Percentiles rank a stretch among this genome's conserved stretches.
Conservation (phyloP, 2,797 vertebrate genomes). For the Eidolon dupreanum region DNA sequence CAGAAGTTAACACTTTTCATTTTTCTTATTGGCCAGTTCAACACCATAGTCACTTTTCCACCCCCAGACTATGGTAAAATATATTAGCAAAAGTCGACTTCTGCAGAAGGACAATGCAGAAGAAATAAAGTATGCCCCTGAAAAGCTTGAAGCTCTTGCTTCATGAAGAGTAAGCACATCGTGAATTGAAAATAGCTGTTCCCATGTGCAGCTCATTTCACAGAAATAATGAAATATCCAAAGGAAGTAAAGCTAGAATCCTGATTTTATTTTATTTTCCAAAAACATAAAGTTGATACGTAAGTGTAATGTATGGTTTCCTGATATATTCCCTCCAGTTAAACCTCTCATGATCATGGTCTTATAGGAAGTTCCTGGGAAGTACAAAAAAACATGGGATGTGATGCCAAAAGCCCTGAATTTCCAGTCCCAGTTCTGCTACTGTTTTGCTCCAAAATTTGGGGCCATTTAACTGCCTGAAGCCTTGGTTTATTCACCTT, state of each 20-base stretch:
- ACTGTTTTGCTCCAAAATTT: background rate
- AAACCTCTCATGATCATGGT: background rate
- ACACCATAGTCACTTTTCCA: background rate
- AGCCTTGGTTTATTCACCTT: background rate
- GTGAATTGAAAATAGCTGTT: conserved; percentile 38
- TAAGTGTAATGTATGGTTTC: background rate
- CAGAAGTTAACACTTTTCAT: conserved; percentile 37
- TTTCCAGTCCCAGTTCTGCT: background rate
- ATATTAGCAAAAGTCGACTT: conserved; percentile 33
- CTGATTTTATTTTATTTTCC: background rate
- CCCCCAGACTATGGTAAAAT: background rate
- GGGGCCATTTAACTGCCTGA: background rate
- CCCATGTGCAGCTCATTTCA: background rate
- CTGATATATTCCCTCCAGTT: background rate
- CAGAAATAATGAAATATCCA: conserved; percentile 9
- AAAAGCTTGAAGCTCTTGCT: background rate
- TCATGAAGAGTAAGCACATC: background rate
- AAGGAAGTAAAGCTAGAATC: conserved; percentile 11
- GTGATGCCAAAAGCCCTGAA: background rate
- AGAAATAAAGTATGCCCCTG: background rate
- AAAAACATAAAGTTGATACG: background rate
- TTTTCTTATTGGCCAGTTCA: background rate
- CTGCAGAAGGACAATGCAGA: background rate
- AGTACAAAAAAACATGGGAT: background rate
- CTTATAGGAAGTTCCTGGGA: background rate